Evolutionary conservation across 2,797 vertebrate genomes (phyloP).

Genomic region (Sphaeramia orbicularis): DNA sequence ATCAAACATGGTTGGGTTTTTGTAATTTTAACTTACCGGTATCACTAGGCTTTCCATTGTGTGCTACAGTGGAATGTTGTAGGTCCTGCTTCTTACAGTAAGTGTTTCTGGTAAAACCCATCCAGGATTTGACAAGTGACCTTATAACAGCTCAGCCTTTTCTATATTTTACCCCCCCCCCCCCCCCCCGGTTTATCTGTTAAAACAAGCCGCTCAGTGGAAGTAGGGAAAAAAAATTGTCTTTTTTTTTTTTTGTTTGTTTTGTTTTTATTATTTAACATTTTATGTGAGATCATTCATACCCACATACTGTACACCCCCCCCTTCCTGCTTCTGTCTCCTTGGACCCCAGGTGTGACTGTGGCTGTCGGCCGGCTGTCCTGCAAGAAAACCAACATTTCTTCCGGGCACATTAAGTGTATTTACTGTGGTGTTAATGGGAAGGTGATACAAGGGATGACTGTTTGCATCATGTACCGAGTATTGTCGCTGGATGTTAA

Average conservation of each 20-base stretch:
- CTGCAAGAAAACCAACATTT: constrained; percentile 30
- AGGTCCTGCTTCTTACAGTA: constrained; percentile 26
- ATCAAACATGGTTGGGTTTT: constrained; percentile 68
- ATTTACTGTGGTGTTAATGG: constrained; percentile 44
- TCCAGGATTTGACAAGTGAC: constrained; percentile 81
- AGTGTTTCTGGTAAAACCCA: constrained; percentile 61
- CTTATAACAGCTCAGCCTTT: constrained; percentile 79
- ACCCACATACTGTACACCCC: constrained; percentile 31
- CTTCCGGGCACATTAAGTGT: constrained; percentile 38
- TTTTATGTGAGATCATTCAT: constrained; percentile 44
- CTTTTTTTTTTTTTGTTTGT: too few relatives aligned
- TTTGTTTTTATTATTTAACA: constrained; percentile 44
- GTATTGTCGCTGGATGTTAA: constrained; percentile 70
- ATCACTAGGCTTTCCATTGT: constrained; percentile 9
- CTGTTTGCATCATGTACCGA: constrained; percentile 53
- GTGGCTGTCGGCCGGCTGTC: constrained; percentile 28
- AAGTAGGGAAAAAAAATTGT: constrained; percentile 16
- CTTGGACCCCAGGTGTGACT: constrained; percentile 31
- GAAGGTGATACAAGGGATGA: constrained; percentile 33
- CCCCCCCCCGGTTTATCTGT: constrained; percentile 5
- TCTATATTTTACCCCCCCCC: constrained; percentile 19
- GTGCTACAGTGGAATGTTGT: constrained; percentile 47
- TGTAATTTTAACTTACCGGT: constrained; percentile 9
- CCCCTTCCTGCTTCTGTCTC: constrained; percentile 56
- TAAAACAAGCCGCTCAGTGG: constrained; percentile 26